Conservation (phyloP, 53 echinoderm and acorn worm species). For the Paracentrotus lividus region DNA sequence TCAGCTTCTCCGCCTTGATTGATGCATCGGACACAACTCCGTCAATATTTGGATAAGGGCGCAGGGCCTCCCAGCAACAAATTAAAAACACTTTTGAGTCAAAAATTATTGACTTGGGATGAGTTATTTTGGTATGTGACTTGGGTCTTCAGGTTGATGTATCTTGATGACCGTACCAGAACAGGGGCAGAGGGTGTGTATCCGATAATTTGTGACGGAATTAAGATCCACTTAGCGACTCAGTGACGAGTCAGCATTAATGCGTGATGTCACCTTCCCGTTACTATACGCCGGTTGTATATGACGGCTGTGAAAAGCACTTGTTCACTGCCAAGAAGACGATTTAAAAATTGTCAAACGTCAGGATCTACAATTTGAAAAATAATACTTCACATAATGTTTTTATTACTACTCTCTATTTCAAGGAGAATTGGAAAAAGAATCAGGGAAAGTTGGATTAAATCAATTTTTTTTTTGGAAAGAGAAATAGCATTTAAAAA, state of each 20-base stretch:
- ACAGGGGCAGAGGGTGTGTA: not conserved
- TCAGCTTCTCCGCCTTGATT: not conserved
- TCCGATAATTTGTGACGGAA: slow-evolving; percentile 48
- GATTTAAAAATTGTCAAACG: too few species aligned
- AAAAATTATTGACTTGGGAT: slow-evolving; percentile 17
- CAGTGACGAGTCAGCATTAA: not conserved
- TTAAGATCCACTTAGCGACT: slow-evolving; percentile 34
- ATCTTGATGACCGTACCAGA: not conserved
- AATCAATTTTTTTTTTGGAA: too few species aligned
- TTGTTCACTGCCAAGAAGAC: not conserved
- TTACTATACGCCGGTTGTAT: not conserved
- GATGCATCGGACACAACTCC: slow-evolving; percentile 11
- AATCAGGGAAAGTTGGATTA: too few species aligned
- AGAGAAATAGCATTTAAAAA: too few species aligned
- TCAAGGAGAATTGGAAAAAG: too few species aligned
- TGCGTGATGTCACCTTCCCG: not conserved
- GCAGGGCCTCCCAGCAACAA: slow-evolving; percentile 26
- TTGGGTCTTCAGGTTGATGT: not conserved
- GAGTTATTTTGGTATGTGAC: slow-evolving; percentile 17
- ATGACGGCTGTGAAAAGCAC: not conserved
- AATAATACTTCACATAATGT: too few species aligned
- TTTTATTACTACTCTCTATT: too few species aligned
- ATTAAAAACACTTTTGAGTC: slow-evolving; percentile 40
- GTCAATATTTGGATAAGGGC: slow-evolving; percentile 24
- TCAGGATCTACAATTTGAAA: too few species aligned